Conservation (phyloP, 92 coral and sea anemone species). For the Montipora capitata region DNA sequence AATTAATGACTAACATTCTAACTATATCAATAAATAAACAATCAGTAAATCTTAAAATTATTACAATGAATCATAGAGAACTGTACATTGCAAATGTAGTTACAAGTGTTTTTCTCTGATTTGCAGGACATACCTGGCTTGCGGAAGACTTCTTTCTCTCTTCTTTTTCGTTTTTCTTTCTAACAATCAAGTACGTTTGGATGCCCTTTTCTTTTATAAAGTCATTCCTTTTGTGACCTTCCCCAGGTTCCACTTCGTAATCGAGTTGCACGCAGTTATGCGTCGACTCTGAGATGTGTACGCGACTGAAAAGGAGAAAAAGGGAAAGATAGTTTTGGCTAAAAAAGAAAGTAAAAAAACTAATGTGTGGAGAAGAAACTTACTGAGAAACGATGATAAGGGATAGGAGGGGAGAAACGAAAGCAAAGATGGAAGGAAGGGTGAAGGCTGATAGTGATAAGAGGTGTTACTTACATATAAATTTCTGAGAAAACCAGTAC, state of each 20-base stretch:
- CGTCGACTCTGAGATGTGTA: conserved; percentile 96
- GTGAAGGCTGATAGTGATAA: not conserved
- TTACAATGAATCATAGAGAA: too few species aligned
- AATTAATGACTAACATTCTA: too few species aligned
- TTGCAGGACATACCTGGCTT: conserved; percentile 23
- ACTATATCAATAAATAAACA: too few species aligned
- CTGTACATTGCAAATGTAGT: too few species aligned
- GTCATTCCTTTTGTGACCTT: conserved; percentile 89
- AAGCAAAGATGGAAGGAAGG: not conserved
- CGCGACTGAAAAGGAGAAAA: conserved; percentile 77
- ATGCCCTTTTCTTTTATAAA: conserved; percentile 86
- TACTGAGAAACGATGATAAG: too few species aligned
- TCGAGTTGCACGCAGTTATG: conserved; percentile 81
- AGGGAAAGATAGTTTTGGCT: not conserved
- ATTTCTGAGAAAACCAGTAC: too few species aligned
- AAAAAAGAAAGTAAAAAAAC: too few species aligned
- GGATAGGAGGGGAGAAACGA: too few species aligned
- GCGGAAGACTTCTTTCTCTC: conserved; percentile 20
- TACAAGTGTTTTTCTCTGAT: not conserved
- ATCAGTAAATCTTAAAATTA: too few species aligned
- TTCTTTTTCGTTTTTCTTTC: conserved; percentile 52
- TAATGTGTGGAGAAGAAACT: too few species aligned
- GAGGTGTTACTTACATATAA: too few species aligned
- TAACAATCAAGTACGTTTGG: conserved; percentile 86
- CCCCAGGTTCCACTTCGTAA: conserved; percentile 93